Evolutionary conservation across 2,113 vertebrate species (phyloP).

Genomic region (Paracanthobrama guichenoti): DNA sequence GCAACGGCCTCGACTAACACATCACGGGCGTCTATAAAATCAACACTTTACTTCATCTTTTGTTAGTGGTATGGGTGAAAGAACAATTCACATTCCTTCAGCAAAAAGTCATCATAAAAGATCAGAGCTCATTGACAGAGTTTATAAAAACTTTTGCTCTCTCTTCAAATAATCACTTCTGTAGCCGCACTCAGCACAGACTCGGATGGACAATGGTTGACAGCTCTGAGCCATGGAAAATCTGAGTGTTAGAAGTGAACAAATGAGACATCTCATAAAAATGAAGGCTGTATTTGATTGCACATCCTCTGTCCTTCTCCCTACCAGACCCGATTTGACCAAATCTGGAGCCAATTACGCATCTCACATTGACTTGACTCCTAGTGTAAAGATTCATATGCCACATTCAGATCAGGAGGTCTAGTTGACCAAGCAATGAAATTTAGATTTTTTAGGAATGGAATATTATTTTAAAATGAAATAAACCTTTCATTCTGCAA

Average conservation of each 20-base stretch:
- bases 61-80: slow-evolving; percentile 50
- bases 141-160: slow-evolving; percentile 64
- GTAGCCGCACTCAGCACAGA: slow-evolving; percentile 37
- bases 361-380: slow-evolving; percentile 32
- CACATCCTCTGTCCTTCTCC: slow-evolving; percentile 51
- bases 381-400: slow-evolving; percentile 10
- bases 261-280: slow-evolving; percentile 60
- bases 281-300: slow-evolving; percentile 58
- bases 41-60: slow-evolving; percentile 58
- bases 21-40: slow-evolving; percentile 66
- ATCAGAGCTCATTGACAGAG: slow-evolving; percentile 62
- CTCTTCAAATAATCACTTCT: slow-evolving; percentile 65
- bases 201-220: slow-evolving; percentile 55
- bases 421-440: not conserved
- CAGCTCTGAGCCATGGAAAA: slow-evolving; percentile 66
- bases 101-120: slow-evolving; percentile 64
- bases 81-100: slow-evolving; percentile 54
- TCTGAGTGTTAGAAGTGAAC: slow-evolving; percentile 61
- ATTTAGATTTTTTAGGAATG: not conserved
- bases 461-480: not conserved
- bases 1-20: slow-evolving; percentile 51
- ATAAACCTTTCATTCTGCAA: not conserved
- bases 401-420: not conserved
- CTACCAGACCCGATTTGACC: not conserved
- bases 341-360: slow-evolving; percentile 42